phyloP scores from a whole-genome alignment of 2,797 vertebrate species.

The Philypnodon macrostomus region DNA sequence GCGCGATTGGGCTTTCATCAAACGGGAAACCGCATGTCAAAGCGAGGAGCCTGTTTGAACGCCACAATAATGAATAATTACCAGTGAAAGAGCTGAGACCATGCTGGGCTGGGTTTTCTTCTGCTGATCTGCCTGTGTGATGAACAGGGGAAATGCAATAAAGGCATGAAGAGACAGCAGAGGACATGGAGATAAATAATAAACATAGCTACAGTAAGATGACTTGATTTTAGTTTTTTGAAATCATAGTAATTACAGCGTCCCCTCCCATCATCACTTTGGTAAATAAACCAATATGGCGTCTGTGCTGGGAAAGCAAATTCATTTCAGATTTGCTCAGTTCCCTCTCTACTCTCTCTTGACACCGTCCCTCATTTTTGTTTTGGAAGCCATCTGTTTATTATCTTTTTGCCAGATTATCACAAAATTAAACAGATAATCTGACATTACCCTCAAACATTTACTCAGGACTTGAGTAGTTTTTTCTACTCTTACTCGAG shows the following conservation, averaged over 20 bases:
- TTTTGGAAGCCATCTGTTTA: too few relatives aligned
- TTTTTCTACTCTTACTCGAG: too few relatives aligned
- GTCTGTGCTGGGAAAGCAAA: conserved; percentile 29
- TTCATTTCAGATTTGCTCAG: conserved; percentile 33
- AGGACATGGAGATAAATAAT: conserved; percentile 16
- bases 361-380: too few relatives aligned
- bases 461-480: too few relatives aligned
- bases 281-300: conserved; percentile 49
- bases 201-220: conserved; percentile 27
- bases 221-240: too few relatives aligned
- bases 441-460: too few relatives aligned
- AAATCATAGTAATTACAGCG: conserved; percentile 42
- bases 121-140: conserved; percentile 33
- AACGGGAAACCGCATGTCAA: conserved; percentile 15
- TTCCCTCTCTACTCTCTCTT: conserved; percentile 11
- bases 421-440: too few relatives aligned
- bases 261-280: conserved; percentile 45
- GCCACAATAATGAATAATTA: conserved; percentile 46
- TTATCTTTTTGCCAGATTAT: too few relatives aligned
- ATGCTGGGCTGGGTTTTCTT: conserved; percentile 34
- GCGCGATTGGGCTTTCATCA: conserved; percentile 14
- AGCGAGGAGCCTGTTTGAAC: conserved; percentile 29
- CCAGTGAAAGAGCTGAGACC: conserved; percentile 18
- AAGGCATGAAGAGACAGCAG: conserved; percentile 25
- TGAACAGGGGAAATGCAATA: conserved; percentile 17